A percentile compares a stretch with the other conserved stretches of the same genome.
These are phyloP conservation scores for Allophyes oxyacanthae DNA, from an alignment of 2,888 invertebrate species.

Conservation along the genomic window DNA sequence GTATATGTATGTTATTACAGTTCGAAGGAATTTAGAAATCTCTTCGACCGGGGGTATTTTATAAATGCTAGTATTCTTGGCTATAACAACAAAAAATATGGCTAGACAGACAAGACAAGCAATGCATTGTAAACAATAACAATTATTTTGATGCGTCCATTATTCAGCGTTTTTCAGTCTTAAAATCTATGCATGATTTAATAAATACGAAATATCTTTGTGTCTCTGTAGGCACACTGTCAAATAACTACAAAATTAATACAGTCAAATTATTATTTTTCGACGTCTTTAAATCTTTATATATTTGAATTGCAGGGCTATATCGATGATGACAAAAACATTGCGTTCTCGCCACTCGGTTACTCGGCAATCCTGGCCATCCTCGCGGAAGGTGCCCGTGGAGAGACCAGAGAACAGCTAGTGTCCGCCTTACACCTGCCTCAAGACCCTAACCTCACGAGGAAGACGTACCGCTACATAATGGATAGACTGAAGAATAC, in stretches of 20 bases:
- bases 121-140: constrained; percentile 9
- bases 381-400: constrained; percentile 90
- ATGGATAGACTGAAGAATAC: constrained; percentile 86
- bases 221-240: no score
- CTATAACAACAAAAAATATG: constrained; percentile 20
- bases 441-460: constrained; percentile 79
- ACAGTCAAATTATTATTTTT: no score
- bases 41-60: constrained; percentile 26
- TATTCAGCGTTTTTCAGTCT: not conserved
- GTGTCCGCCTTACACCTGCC: constrained; percentile 88
- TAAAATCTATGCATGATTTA: no score
- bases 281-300: not conserved
- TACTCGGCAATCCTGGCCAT: constrained; percentile 90
- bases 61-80: constrained; percentile 18
- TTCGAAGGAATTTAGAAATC: constrained; percentile 38
- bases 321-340: constrained; percentile 87
- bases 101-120: constrained; percentile 17
- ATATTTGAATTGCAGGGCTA: constrained; percentile 80
- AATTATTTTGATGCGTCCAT: constrained; percentile 1
- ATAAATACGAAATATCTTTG: no score
- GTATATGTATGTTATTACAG: constrained; percentile 6
- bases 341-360: constrained; percentile 91
- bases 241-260: no score
- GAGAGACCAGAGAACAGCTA: constrained; percentile 90
- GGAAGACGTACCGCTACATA: constrained; percentile 84